These are phyloP conservation scores for Mastomys coucha DNA, from an alignment of 2,113 vertebrate genomes.

Conservation along the genomic window DNA sequence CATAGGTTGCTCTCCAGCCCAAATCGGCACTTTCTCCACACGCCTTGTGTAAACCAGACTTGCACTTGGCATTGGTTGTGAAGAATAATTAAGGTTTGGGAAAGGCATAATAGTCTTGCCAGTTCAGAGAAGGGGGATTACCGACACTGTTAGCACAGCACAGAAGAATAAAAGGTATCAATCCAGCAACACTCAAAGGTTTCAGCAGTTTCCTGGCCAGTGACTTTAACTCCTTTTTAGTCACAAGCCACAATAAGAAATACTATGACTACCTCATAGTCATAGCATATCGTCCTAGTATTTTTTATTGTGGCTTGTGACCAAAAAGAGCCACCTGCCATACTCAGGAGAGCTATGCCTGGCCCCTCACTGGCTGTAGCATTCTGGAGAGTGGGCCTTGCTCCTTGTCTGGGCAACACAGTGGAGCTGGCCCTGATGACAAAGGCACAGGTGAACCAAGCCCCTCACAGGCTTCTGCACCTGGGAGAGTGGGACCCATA, in stretches of 20 bases:
- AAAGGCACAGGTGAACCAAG: too few species aligned
- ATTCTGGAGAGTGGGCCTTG: neutral
- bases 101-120: constrained; percentile 56
- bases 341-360: neutral
- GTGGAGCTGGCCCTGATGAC: neutral
- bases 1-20: constrained; percentile 63
- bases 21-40: constrained; percentile 74
- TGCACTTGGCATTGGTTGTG: constrained; percentile 66
- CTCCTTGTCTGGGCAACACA: neutral
- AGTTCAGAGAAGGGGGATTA: constrained; percentile 57
- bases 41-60: constrained; percentile 17
- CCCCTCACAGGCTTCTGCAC: too few species aligned
- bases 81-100: constrained; percentile 72
- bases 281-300: too few species aligned
- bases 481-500: neutral
- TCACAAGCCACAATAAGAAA: neutral
- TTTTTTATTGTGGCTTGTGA: too few species aligned
- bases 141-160: neutral
- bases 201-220: neutral
- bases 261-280: neutral
- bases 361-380: neutral
- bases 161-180: neutral
- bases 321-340: neutral
- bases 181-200: constrained; percentile 27
- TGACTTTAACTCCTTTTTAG: neutral